These are phyloP conservation scores for Anoplius nigerrimus DNA, from an alignment of 2,888 invertebrate species.

Conservation along the genomic window DNA sequence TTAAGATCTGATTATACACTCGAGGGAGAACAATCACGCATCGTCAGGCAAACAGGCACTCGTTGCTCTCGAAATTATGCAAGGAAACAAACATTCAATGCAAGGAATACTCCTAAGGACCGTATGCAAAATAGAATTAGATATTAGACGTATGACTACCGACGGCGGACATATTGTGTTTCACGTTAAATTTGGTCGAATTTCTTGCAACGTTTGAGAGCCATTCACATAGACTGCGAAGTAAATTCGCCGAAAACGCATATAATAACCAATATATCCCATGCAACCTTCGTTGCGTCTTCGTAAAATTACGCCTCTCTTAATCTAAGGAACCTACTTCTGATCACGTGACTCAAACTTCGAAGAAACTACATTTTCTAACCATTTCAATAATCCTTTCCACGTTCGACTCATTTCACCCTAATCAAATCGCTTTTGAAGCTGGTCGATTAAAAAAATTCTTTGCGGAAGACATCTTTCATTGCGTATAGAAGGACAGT, in stretches of 20 bases:
- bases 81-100: no score
- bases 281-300: conserved; percentile 32
- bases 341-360: no score
- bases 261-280: conserved; percentile 34
- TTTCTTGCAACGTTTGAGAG: background rate
- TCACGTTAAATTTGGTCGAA: no score
- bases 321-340: no score
- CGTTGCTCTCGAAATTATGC: background rate
- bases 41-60: conserved; percentile 32
- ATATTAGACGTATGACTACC: conserved; percentile 18
- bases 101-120: no score
- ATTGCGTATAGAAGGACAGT: no score
- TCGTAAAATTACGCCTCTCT: conserved; percentile 9
- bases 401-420: no score
- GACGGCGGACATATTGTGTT: background rate
- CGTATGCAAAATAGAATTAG: conserved; percentile 12
- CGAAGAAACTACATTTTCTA: no score
- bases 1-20: conserved; percentile 49
- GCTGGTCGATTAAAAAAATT: no score
- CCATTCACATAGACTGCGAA: conserved; percentile 19
- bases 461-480: no score
- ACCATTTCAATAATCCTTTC: no score
- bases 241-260: conserved; percentile 35
- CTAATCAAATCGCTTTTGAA: no score
- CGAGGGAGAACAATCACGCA: conserved; percentile 19